A percentile compares a stretch with the other conserved stretches of the same genome.
phyloP scores from a whole-genome alignment of 2,797 vertebrate genomes.

The Periophthalmus magnuspinnatus region DNA sequence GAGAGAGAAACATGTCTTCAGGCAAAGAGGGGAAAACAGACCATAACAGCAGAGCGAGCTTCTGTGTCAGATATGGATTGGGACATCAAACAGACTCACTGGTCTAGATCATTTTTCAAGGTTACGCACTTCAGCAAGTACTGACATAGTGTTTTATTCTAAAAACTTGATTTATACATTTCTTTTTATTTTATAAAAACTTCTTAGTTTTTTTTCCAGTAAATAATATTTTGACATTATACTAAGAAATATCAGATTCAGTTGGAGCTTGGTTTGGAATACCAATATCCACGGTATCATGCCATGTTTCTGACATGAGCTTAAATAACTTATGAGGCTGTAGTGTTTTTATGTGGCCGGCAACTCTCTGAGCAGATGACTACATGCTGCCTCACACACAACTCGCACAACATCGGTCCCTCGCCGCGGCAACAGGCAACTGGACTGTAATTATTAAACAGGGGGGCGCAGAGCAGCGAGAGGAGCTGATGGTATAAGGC shows the following conservation, averaged over 20 bases:
- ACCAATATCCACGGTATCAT: slow-evolving; percentile 1
- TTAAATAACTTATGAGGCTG: slow-evolving; percentile 32
- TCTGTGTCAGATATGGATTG: slow-evolving; percentile 28
- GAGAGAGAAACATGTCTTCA: slow-evolving; percentile 19
- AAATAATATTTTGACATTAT: neutral
- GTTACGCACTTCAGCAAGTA: slow-evolving; percentile 22
- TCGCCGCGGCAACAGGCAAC: slow-evolving; percentile 51
- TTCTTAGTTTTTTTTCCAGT: neutral
- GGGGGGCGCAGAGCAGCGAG: slow-evolving; percentile 34
- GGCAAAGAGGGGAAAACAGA: slow-evolving; percentile 18
- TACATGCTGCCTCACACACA: slow-evolving; percentile 19
- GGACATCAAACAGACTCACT: slow-evolving; percentile 42
- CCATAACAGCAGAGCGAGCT: slow-evolving; percentile 25
- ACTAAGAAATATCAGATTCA: neutral
- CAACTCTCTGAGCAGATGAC: slow-evolving; percentile 16
- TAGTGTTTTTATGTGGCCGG: slow-evolving; percentile 3
- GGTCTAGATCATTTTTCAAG: slow-evolving; percentile 41
- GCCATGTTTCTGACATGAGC: neutral
- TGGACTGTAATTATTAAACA: slow-evolving; percentile 65
- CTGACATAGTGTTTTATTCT: slow-evolving; percentile 37
- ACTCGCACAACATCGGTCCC: slow-evolving; percentile 32
- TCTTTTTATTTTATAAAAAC: slow-evolving; percentile 20
- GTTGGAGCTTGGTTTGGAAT: neutral
- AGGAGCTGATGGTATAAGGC: slow-evolving; percentile 50
- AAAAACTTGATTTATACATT: slow-evolving; percentile 27